Conservation (phyloP, 2,888 invertebrate genomes). For the Tetragonisca angustula region DNA sequence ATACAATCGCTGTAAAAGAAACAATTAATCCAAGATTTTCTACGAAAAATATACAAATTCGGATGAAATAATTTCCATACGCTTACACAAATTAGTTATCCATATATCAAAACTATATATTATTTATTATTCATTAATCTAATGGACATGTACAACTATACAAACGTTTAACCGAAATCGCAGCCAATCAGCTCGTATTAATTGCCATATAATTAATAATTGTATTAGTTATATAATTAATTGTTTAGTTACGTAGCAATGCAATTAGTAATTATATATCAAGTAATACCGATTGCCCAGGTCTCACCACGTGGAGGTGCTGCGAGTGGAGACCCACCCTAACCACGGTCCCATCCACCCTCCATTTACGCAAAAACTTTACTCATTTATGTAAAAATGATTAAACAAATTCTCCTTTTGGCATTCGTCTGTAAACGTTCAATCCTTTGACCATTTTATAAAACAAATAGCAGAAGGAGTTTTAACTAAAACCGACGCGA, state of each 20-base stretch:
- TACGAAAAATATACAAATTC: no score
- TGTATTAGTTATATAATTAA: neutral
- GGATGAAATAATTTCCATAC: no score
- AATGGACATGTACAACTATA: no score
- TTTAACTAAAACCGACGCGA: neutral
- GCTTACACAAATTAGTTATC: no score
- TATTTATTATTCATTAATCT: no score
- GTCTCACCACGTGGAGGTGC: neutral
- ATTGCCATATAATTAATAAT: neutral
- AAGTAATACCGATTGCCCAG: neutral
- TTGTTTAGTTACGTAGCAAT: neutral
- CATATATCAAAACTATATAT: no score
- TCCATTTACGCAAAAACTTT: neutral
- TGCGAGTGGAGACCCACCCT: neutral
- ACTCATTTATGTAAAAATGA: neutral
- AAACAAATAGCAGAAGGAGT: neutral
- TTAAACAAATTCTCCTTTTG: neutral
- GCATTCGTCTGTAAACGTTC: neutral
- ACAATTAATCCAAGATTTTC: no score
- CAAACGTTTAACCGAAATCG: neutral
- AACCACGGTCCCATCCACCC: neutral
- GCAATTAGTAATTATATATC: neutral
- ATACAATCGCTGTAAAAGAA: no score
- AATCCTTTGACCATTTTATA: neutral
- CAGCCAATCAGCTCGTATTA: conserved; percentile 3